Evolutionary conservation across 2,888 invertebrate genomes (phyloP), one percentile per base, ranked within the genome.

Genomic region (Muschampia plurimacula): DNA sequence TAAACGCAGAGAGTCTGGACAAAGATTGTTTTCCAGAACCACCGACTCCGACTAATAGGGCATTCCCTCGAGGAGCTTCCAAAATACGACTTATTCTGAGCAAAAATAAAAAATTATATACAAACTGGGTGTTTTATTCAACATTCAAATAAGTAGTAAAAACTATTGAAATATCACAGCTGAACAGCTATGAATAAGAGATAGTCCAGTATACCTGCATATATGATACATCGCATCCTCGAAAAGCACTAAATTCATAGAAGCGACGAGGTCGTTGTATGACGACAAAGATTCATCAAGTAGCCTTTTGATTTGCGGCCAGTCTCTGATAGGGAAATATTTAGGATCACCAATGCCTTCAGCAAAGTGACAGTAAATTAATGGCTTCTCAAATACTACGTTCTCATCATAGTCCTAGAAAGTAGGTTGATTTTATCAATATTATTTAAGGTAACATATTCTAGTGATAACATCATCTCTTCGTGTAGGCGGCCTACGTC

Each of bases 161-260:
- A 52, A 52, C 7, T 7, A 52, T 52, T 4, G 15, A n/a, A 7
- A 15, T 52, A 52, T 28, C 15, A 28, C 32, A 32, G 32, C 32
- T 32, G 32, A 32, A 32, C 32, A 32, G 32, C 32, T 32, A 32
- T 32, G 32, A 32, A 32, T 32, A 32, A 32, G 32, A 3, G 32
- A 3, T 32, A 28, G 3, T 28, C 4, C 12, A 57, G 2, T 13
- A 1, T 32, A 96, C 95, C 97, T 96, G 89, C 98, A 98, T 67
- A 99, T 96, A 86, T 99, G 98, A 77, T 96, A 96, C 97, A 99
- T 98, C 13, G 99, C 99, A 86, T 99, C 99, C 84, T 98, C 98
- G 84, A 99, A 99, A 9, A 99, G 95, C 2, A 99, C 99, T 74
- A 99, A 93, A 89, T 98, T 98, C 98, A 99, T 98, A 0, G 97